Base-by-base conservation (phyloP, 2,888 invertebrate genomes). In the Disparrhopalites patrizii region DNA sequence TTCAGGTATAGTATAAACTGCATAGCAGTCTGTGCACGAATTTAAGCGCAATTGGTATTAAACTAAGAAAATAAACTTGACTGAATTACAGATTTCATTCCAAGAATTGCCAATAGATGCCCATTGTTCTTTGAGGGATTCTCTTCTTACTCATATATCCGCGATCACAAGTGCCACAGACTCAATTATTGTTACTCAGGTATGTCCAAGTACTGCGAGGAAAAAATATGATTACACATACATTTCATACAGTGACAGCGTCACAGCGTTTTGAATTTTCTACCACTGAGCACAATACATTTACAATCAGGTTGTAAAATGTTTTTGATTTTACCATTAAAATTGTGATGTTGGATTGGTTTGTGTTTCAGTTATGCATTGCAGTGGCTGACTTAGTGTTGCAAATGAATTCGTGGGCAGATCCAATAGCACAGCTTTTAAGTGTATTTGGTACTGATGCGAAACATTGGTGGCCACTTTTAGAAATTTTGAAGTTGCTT, bases 301-400 rank as follows among this genome's bases (percentile, higher is more conserved):
- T n/a, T n/a, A n/a, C n/a, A n/a, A n/a, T n/a, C n/a, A n/a, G n/a
- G n/a, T n/a, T n/a, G n/a, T n/a, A n/a, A n/a, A n/a, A n/a, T n/a
- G n/a, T n/a, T n/a, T n/a, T n/a, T n/a, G n/a, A n/a, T n/a, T n/a
- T n/a, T n/a, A n/a, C n/a, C n/a, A 40, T 60, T 54, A 23, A 47
- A 47, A 56, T 31, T 18, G 15, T 20, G 33, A 56, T 31, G 8
- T 10, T 15, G 33, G 30, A 52, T n/a, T 25, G 3, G 25, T 40
- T 36, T 57, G 30, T 56, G 66, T 78, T 78, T 36, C 79, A 87
- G 83, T 82, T 99, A 60, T 92, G 93, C 77, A 80, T 98, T 67
- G 96, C 97, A 1, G 81, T 99, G 54, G 93, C 96, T 20, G 97
- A 98, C 81, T 81, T 99, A 72, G 91, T 93, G 3, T 82, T 99